Percentiles rank a stretch among this genome's conserved stretches.
Conservation (phyloP, 2,888 invertebrate species). For the Pristionchus entomophagus region DNA sequence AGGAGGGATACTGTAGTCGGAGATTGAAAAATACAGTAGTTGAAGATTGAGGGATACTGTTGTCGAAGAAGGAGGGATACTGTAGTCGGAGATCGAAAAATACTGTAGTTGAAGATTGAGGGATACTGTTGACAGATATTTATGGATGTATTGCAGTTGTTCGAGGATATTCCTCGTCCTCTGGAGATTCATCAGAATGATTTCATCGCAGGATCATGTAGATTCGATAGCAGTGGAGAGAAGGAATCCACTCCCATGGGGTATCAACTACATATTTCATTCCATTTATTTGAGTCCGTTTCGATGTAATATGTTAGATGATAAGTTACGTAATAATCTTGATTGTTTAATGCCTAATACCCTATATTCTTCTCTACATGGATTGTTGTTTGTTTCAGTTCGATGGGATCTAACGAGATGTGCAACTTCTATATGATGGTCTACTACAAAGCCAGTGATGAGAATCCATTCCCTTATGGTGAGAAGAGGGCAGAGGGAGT, state of each 20-base stretch:
- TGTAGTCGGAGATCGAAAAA: not conserved
- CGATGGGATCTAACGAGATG: constrained; percentile 79
- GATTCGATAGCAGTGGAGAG: constrained; percentile 79
- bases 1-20: not conserved
- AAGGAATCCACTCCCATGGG: constrained; percentile 78
- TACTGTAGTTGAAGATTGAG: not conserved
- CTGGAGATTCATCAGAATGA: constrained; percentile 78
- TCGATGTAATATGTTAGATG: no score
- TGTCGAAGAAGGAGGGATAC: not conserved
- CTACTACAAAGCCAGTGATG: constrained; percentile 76
- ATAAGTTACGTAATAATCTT: no score
- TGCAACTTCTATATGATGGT: constrained; percentile 80
- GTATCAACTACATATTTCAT: constrained; percentile 70
- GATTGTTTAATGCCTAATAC: not conserved
- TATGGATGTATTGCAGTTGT: constrained; percentile 77
- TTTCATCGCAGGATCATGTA: constrained; percentile 79
- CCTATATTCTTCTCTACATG: not conserved
- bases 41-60: not conserved
- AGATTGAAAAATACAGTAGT: not conserved
- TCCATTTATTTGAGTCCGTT: no score
- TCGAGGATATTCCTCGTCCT: constrained; percentile 78
- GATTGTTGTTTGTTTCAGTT: constrained; percentile 70
- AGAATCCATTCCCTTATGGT: constrained; percentile 75
- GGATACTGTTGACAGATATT: not conserved
- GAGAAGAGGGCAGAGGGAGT: not conserved